Evolutionary conservation across 2,888 invertebrate species (phyloP).

Genomic region (Cheilosia scutellata): DNA sequence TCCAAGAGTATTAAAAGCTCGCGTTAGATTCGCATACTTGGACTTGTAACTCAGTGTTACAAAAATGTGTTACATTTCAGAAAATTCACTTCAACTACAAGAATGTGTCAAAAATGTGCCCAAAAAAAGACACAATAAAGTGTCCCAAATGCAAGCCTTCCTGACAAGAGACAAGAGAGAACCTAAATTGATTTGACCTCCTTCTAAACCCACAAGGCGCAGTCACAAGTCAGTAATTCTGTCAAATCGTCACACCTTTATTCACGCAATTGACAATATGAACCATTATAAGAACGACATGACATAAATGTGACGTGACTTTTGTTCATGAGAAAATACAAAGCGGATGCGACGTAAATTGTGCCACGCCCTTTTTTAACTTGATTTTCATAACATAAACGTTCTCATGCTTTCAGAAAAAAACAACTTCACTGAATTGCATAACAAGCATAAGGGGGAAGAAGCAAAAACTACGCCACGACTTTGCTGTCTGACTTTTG

Average conservation of each 20-base stretch:
- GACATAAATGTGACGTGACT: slow-evolving; percentile 48
- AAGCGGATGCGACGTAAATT: slow-evolving; percentile 33
- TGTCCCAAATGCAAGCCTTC: too few relatives aligned
- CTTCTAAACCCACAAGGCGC: too few relatives aligned
- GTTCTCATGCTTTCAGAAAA: slow-evolving; percentile 13
- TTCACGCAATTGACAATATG: neutral
- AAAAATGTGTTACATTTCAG: too few relatives aligned
- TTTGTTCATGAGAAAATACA: slow-evolving; percentile 19
- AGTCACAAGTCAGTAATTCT: too few relatives aligned
- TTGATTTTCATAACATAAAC: neutral
- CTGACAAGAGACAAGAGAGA: too few relatives aligned
- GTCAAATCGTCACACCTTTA: neutral
- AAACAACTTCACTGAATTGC: slow-evolving; percentile 11
- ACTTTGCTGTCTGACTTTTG: slow-evolving; percentile 9
- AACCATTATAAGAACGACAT: slow-evolving; percentile 7
- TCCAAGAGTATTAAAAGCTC: too few relatives aligned
- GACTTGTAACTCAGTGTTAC: too few relatives aligned
- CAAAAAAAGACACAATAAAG: too few relatives aligned
- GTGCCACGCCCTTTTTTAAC: slow-evolving; percentile 33
- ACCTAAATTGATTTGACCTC: too few relatives aligned
- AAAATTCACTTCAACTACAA: too few relatives aligned
- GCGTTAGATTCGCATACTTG: too few relatives aligned
- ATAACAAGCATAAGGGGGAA: slow-evolving; percentile 27
- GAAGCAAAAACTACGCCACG: slow-evolving; percentile 19
- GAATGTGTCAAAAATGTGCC: too few relatives aligned